A percentile compares a stretch with the other conserved stretches of the same genome.
These are phyloP conservation scores for Caranx ignobilis DNA, from an alignment of 2,113 vertebrate species.

Conservation along the genomic window DNA sequence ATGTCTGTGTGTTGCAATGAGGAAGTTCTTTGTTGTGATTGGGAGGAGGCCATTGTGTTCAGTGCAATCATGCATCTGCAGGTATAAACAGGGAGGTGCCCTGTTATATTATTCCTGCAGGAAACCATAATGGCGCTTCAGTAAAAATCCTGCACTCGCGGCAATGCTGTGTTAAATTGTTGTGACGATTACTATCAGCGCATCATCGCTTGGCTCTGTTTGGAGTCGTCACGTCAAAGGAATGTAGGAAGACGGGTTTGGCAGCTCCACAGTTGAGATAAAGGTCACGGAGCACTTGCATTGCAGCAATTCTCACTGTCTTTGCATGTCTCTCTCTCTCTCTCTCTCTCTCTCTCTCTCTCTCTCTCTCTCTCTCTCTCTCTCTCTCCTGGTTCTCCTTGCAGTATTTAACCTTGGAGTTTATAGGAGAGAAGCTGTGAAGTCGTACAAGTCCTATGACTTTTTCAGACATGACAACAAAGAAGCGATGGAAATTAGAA, in stretches of 20 bases:
- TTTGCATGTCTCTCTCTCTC: not conserved
- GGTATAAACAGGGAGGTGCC: not conserved
- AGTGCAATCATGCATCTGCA: not conserved
- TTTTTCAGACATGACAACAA: slow-evolving; percentile 98
- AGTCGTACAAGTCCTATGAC: slow-evolving; percentile 95
- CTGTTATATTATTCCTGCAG: not conserved
- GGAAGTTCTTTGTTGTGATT: not conserved
- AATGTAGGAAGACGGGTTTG: slow-evolving; percentile 60
- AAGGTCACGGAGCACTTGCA: not conserved
- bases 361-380: slow-evolving; percentile 13
- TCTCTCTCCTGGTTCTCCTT: slow-evolving; percentile 16
- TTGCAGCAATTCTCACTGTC: not conserved
- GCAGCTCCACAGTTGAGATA: not conserved
- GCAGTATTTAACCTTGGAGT: slow-evolving; percentile 97
- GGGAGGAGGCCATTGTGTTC: not conserved
- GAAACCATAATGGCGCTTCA: not conserved
- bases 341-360: slow-evolving; percentile 13
- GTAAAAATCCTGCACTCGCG: slow-evolving; percentile 12
- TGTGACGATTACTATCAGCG: not conserved
- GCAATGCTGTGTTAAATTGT: not conserved
- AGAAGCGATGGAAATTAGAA: slow-evolving; percentile 96
- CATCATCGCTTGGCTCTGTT: not conserved
- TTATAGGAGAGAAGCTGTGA: slow-evolving; percentile 93
- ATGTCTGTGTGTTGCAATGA: not conserved
- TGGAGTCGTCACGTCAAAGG: not conserved